phyloP scores from a whole-genome alignment of 2,888 invertebrate species.

The Abrostola triplasia region DNA sequence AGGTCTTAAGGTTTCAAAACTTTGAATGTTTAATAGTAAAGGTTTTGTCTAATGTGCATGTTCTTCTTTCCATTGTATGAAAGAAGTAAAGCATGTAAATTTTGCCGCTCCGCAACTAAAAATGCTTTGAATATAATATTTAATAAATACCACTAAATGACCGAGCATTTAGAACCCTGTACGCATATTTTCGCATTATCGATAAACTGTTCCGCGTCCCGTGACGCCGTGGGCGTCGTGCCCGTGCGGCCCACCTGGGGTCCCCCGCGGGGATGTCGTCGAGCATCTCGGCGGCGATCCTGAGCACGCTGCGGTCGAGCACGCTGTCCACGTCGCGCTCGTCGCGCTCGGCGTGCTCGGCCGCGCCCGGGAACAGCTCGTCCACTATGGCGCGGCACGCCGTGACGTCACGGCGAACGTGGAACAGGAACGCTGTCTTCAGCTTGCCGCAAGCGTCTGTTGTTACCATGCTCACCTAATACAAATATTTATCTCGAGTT shows the following conservation, averaged over 20 bases:
- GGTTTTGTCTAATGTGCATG: too few relatives aligned
- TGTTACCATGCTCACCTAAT: constrained; percentile 71
- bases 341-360: constrained; percentile 66
- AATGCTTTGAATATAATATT: too few relatives aligned
- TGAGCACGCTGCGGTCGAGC: constrained; percentile 75
- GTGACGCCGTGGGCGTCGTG: too few relatives aligned
- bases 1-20: too few relatives aligned
- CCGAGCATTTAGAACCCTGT: too few relatives aligned
- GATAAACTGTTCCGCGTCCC: too few relatives aligned
- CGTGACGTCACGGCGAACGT: constrained; percentile 87
- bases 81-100: too few relatives aligned
- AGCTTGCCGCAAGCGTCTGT: constrained; percentile 84
- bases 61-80: too few relatives aligned
- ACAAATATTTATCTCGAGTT: not conserved
- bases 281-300: constrained; percentile 92
- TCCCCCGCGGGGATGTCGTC: constrained; percentile 97
- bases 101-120: too few relatives aligned
- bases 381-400: constrained; percentile 64
- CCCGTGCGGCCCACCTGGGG: constrained; percentile 84
- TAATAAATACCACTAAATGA: too few relatives aligned
- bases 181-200: too few relatives aligned
- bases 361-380: constrained; percentile 72
- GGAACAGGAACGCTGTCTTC: constrained; percentile 94
- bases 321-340: constrained; percentile 70
- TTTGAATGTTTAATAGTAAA: too few relatives aligned